Evolutionary conservation across 2,797 vertebrate genomes (phyloP).

Genomic region (Orientallactaga sibirica): DNA sequence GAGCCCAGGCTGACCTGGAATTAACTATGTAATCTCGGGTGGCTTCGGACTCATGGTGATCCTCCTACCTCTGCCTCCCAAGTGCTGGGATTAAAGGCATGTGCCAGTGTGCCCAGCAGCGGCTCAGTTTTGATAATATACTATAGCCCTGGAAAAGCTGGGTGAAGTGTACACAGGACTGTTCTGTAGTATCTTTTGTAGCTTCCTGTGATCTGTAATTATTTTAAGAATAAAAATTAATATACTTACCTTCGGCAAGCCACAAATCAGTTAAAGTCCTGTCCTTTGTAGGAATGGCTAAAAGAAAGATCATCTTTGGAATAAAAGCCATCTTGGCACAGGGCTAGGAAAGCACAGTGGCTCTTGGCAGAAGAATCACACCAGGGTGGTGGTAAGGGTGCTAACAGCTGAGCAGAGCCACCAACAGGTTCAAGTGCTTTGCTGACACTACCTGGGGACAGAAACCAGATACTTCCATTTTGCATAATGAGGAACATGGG

Average conservation of each 20-base stretch:
- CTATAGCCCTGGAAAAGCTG: background rate
- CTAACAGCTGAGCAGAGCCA: background rate
- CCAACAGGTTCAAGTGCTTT: background rate
- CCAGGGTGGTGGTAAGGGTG: no score
- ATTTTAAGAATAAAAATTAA: constrained; percentile 15
- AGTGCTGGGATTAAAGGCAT: no score
- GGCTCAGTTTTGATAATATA: background rate
- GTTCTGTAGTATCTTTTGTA: constrained; percentile 49
- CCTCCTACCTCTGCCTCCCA: no score
- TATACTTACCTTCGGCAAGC: constrained; percentile 29
- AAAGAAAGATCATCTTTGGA: background rate
- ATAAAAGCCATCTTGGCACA: background rate
- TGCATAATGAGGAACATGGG: background rate
- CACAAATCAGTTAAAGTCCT: background rate
- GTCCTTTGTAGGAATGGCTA: background rate
- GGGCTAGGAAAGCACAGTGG: background rate
- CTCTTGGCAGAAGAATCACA: background rate
- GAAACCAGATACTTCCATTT: background rate
- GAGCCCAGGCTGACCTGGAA: no score
- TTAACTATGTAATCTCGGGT: no score
- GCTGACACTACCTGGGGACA: background rate
- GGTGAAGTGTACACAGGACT: background rate
- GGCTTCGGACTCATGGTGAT: no score
- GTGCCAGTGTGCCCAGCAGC: no score
- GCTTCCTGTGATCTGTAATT: constrained; percentile 22